Percentiles rank a stretch among this genome's conserved stretches.
Conservation (phyloP, 2,113 vertebrate genomes). For the Rhombomys opimus region DNA sequence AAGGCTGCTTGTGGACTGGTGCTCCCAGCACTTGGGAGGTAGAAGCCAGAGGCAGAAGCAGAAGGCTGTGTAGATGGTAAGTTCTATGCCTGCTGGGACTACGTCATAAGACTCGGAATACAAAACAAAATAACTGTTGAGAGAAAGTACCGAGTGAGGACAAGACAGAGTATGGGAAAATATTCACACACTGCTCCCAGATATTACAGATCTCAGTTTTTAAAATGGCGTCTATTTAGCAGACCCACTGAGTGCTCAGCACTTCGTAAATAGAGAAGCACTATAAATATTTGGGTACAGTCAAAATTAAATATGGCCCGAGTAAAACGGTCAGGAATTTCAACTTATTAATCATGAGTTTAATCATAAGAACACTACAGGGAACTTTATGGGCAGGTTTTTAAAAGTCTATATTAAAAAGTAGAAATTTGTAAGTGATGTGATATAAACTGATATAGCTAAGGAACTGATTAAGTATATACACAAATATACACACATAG, state of each 20-base stretch:
- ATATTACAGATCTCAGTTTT: slow-evolving; percentile 23
- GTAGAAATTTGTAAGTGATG: background rate
- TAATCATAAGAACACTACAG: background rate
- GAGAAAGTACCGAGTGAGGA: background rate
- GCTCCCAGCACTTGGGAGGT: background rate
- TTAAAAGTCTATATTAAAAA: background rate
- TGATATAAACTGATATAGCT: background rate
- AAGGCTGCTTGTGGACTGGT: too few species aligned
- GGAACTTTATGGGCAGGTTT: background rate
- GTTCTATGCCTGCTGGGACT: background rate
- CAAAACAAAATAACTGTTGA: background rate
- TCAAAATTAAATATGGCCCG: background rate
- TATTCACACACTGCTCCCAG: background rate
- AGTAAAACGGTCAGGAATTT: slow-evolving; percentile 11
- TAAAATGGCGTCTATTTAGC: background rate
- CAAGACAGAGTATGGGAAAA: background rate
- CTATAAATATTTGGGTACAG: background rate
- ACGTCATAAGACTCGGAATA: background rate
- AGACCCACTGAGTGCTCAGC: background rate
- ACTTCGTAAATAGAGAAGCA: background rate
- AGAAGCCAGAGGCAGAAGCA: background rate
- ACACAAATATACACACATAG: background rate
- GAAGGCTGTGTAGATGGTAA: background rate
- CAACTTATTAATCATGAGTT: slow-evolving; percentile 9
- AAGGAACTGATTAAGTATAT: background rate